phyloP scores from a whole-genome alignment of 1,140 invertebrate genomes.

The Lineus longissimus region DNA sequence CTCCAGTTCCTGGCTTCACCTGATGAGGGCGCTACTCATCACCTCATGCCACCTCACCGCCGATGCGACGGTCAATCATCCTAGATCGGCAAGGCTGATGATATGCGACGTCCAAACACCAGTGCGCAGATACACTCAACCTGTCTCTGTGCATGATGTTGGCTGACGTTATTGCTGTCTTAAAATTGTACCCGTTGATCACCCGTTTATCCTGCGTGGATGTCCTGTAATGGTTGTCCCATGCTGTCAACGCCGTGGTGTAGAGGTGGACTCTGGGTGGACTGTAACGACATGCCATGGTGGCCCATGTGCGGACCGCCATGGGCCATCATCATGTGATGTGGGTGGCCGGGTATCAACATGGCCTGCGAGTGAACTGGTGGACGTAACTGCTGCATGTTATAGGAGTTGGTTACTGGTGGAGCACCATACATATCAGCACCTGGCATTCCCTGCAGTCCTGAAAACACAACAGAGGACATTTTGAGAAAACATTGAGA shows the following conservation, averaged over 20 bases:
- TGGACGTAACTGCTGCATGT: constrained; percentile 56
- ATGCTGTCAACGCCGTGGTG: constrained; percentile 54
- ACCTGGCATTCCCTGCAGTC: constrained; percentile 51
- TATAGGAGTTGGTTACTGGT: constrained; percentile 48
- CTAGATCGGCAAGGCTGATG: too few species aligned
- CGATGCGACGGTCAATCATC: too few species aligned
- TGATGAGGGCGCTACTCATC: too few species aligned
- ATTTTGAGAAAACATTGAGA: too few species aligned
- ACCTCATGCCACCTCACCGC: too few species aligned
- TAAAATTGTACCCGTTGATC: background rate
- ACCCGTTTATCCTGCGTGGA: constrained; percentile 54
- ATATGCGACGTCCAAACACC: too few species aligned
- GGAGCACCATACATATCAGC: constrained; percentile 53
- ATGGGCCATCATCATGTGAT: constrained; percentile 57
- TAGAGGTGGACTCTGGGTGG: constrained; percentile 54
- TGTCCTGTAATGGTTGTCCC: constrained; percentile 57
- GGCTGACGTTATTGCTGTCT: background rate
- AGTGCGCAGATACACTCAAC: too few species aligned
- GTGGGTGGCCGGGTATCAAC: constrained; percentile 57
- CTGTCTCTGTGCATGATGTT: too few species aligned
- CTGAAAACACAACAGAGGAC: constrained; percentile 26
- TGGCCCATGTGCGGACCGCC: constrained; percentile 50
- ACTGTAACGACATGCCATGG: constrained; percentile 48
- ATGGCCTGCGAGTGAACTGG: constrained; percentile 58
- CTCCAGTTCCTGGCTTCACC: too few species aligned